Evolutionary conservation across 2,888 invertebrate species (phyloP).

Genomic region (Chymomyza amoena): DNA sequence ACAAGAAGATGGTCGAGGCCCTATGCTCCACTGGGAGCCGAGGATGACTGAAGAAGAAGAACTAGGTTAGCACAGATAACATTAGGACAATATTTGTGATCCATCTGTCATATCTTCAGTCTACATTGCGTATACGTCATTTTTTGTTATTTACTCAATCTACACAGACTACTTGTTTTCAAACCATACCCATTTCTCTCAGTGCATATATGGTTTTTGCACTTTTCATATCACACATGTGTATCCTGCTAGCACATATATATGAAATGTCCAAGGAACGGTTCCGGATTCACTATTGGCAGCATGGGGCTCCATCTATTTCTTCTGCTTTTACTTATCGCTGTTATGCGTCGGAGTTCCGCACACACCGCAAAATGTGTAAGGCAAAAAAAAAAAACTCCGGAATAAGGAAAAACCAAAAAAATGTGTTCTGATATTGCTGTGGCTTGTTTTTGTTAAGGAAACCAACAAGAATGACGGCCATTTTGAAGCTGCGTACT

Average conservation of each 20-base stretch:
- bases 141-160: no score
- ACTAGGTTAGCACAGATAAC: no score
- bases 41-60: no score
- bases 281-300: not conserved
- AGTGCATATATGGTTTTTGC: not conserved
- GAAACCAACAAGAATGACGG: not conserved
- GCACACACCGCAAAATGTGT: not conserved
- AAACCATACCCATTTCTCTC: not conserved
- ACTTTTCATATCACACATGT: not conserved
- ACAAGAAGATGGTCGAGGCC: no score
- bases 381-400: not conserved
- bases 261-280: not conserved
- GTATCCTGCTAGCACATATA: not conserved
- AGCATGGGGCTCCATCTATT: not conserved
- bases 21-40: no score
- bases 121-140: no score
- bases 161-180: no score
- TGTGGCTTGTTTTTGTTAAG: conserved; percentile 4
- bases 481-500: not conserved
- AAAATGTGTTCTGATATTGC: not conserved
- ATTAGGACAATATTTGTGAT: no score
- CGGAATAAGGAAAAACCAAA: not conserved
- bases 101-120: no score
- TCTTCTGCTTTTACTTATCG: not conserved
- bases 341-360: not conserved